phyloP scores from a whole-genome alignment of 2,113 vertebrate species.

The Engraulis encrasicolus region DNA sequence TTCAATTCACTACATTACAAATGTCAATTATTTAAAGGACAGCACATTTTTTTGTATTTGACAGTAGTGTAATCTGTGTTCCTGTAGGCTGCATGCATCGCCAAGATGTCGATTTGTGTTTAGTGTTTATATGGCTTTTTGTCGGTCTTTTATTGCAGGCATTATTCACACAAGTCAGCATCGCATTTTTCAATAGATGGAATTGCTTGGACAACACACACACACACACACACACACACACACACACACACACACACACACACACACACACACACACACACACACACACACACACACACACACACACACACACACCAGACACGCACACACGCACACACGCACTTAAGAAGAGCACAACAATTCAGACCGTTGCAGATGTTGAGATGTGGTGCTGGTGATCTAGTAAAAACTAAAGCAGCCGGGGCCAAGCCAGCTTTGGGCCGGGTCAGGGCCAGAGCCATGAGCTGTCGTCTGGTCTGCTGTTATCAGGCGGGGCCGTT shows the following conservation, averaged over 20 bases:
- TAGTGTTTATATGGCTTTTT: too few relatives aligned
- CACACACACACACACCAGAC: background rate
- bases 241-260: background rate
- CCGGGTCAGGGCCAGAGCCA: background rate
- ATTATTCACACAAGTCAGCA: too few relatives aligned
- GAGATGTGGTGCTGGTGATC: too few relatives aligned
- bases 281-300: slow-evolving; percentile 12
- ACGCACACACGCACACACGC: too few relatives aligned
- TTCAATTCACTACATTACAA: background rate
- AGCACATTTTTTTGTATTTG: background rate
- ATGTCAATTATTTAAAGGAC: background rate
- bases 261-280: background rate
- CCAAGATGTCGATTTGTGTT: too few relatives aligned
- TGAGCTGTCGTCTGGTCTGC: background rate
- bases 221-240: background rate
- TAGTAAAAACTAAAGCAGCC: background rate
- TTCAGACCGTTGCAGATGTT: too few relatives aligned
- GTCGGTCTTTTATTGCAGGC: too few relatives aligned
- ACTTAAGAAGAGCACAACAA: background rate
- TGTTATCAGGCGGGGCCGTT: background rate
- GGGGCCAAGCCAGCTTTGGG: too few relatives aligned
- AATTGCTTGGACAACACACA: background rate
- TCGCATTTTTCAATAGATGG: too few relatives aligned
- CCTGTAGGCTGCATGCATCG: too few relatives aligned
- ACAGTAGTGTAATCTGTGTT: background rate